Evolutionary conservation across 2,797 vertebrate species (phyloP).

Genomic region (Arnoldichthys spilopterus): DNA sequence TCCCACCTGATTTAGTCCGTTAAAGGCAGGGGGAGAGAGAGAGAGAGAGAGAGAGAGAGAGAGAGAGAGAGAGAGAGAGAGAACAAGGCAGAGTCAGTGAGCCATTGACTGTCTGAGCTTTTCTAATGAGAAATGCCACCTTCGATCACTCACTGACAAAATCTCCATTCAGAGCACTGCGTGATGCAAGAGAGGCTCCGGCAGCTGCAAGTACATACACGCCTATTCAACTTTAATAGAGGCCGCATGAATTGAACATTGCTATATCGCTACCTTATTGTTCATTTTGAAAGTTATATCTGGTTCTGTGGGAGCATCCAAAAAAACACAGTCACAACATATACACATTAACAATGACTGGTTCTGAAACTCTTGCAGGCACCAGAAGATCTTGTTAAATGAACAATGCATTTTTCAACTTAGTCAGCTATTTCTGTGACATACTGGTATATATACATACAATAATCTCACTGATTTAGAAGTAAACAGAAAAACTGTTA

Average conservation of each 20-base stretch:
- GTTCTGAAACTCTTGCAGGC: not conserved
- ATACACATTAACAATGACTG: not conserved
- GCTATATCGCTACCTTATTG: not conserved
- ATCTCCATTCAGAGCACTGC: conserved; percentile 17
- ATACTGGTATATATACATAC: not conserved
- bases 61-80: conserved; percentile 6
- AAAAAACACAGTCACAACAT: not conserved
- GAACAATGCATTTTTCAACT: not conserved
- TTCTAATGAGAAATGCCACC: conserved; percentile 28
- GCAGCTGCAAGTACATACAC: conserved; percentile 3
- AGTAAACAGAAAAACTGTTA: not conserved
- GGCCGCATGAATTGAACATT: not conserved
- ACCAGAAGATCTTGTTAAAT: not conserved
- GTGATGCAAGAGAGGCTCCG: conserved; percentile 11
- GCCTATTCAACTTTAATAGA: conserved; percentile 7
- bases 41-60: not conserved
- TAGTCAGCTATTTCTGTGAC: not conserved
- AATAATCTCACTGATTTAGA: not conserved
- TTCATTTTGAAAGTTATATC: not conserved
- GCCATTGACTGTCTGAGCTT: conserved; percentile 12
- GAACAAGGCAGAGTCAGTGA: conserved; percentile 6
- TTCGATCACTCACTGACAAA: conserved; percentile 30
- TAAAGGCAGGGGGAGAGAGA: not conserved
- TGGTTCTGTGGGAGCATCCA: not conserved
- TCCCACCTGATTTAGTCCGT: conserved; percentile 41